Percentiles rank a stretch among this genome's conserved stretches.
Evolutionary conservation across 1,140 invertebrate genomes (phyloP).

Genomic region (Apis cerana): DNA sequence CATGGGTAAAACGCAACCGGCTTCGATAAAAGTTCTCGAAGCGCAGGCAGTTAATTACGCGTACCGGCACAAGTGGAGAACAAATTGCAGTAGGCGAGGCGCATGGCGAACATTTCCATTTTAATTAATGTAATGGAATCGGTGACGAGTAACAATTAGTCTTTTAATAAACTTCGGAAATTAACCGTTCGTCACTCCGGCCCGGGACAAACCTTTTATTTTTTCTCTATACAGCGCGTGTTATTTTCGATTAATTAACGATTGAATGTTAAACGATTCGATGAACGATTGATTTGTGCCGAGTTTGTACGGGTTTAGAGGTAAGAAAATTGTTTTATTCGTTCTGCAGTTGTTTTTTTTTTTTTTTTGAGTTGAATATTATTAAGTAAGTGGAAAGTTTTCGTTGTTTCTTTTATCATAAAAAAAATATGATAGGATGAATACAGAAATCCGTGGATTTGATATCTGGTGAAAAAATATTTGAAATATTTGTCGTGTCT

Average conservation of each 20-base stretch:
- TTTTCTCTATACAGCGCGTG: background rate
- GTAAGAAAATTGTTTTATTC: background rate
- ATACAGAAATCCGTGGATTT: no score
- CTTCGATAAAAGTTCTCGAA: slow-evolving; percentile 25
- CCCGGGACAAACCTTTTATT: background rate
- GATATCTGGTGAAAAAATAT: no score
- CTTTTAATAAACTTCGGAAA: slow-evolving; percentile 45
- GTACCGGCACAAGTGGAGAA: slow-evolving; percentile 22
- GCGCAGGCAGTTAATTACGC: slow-evolving; percentile 38
- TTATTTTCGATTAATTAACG: background rate
- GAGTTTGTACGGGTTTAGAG: background rate
- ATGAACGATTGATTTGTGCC: background rate
- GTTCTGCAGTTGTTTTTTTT: no score
- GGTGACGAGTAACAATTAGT: slow-evolving; percentile 41
- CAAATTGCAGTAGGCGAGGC: slow-evolving; percentile 27
- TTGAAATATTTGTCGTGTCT: no score
- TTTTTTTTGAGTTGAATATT: no score
- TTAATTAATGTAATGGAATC: slow-evolving; percentile 43
- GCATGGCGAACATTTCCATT: slow-evolving; percentile 33
- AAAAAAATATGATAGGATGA: no score
- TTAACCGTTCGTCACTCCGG: background rate
- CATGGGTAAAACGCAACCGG: background rate
- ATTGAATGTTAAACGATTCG: background rate
- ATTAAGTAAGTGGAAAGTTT: no score
- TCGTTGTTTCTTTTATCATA: no score